Percentiles rank a stretch among this genome's conserved stretches.
These are phyloP conservation scores for Timandra comae DNA, from an alignment of 2,888 invertebrate species.

Conservation along the genomic window DNA sequence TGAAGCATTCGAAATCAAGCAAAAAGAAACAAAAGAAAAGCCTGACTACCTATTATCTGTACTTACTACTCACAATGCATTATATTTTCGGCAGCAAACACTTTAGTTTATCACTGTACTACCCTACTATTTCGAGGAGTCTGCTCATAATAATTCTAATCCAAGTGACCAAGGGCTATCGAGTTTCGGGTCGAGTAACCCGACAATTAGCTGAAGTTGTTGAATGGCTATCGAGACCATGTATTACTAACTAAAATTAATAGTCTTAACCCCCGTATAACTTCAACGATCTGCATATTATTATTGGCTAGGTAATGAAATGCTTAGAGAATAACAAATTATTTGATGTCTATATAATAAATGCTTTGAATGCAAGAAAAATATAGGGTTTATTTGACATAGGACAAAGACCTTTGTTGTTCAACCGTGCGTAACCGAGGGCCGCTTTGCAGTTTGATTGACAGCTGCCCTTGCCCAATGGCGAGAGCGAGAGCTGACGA, in stretches of 20 bases:
- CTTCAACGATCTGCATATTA: too few relatives aligned
- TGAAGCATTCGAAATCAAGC: too few relatives aligned
- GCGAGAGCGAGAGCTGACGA: slow-evolving; percentile 85
- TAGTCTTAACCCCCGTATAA: too few relatives aligned
- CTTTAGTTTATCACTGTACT: slow-evolving; percentile 34
- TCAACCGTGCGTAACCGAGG: slow-evolving; percentile 60
- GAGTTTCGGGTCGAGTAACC: slow-evolving; percentile 63
- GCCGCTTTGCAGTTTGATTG: slow-evolving; percentile 79
- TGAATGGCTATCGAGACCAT: slow-evolving; percentile 17
- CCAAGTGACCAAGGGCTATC: slow-evolving; percentile 60
- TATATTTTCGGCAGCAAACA: too few relatives aligned
- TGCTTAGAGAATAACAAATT: neutral
- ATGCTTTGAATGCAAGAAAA: slow-evolving; percentile 5
- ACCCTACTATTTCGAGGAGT: slow-evolving; percentile 21
- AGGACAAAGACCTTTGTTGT: slow-evolving; percentile 32
- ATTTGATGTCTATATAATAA: slow-evolving; percentile 12
- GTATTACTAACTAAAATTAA: neutral
- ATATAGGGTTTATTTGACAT: slow-evolving; percentile 17
- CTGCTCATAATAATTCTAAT: slow-evolving; percentile 22
- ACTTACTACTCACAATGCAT: too few relatives aligned
- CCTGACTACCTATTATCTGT: too few relatives aligned
- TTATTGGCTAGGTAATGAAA: too few relatives aligned
- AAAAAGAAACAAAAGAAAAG: too few relatives aligned
- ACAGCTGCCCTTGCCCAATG: slow-evolving; percentile 88
- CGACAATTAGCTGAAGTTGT: slow-evolving; percentile 48